Conservation (phyloP, 2,113 vertebrate species). For the Aspiorhynchus laticeps region DNA sequence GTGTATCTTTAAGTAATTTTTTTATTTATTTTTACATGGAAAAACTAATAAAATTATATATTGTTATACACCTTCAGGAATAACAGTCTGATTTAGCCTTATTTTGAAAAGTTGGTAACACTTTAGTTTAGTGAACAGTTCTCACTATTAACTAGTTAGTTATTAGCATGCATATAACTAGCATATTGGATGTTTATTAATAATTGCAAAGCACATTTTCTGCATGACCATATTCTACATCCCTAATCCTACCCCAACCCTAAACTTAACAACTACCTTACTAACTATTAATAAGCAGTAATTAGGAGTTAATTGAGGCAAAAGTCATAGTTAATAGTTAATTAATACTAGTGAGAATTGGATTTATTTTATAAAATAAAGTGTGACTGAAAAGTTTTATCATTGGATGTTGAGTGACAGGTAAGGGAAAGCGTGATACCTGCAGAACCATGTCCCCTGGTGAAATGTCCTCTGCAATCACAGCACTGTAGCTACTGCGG, state of each 20-base stretch:
- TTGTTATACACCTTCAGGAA: neutral
- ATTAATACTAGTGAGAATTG: neutral
- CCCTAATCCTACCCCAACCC: no score
- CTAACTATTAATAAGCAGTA: neutral
- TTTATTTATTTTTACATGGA: no score
- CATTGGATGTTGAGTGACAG: neutral
- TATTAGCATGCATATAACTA: no score
- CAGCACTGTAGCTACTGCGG: constrained; percentile 75
- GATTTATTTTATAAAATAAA: no score
- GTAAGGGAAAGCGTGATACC: constrained; percentile 68
- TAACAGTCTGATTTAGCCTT: neutral
- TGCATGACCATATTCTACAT: no score
- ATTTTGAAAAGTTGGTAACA: neutral
- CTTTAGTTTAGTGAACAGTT: no score
- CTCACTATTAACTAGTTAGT: no score
- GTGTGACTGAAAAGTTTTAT: constrained; percentile 26
- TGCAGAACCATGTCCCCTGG: constrained; percentile 84
- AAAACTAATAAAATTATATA: neutral
- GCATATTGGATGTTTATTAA: no score
- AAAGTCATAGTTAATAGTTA: neutral
- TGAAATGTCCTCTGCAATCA: constrained; percentile 81
- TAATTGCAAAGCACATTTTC: no score
- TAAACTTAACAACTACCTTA: neutral
- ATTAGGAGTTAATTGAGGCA: neutral
- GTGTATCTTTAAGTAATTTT: no score